Evolutionary conservation across 2,888 invertebrate species (phyloP).

Genomic region (Actias luna): DNA sequence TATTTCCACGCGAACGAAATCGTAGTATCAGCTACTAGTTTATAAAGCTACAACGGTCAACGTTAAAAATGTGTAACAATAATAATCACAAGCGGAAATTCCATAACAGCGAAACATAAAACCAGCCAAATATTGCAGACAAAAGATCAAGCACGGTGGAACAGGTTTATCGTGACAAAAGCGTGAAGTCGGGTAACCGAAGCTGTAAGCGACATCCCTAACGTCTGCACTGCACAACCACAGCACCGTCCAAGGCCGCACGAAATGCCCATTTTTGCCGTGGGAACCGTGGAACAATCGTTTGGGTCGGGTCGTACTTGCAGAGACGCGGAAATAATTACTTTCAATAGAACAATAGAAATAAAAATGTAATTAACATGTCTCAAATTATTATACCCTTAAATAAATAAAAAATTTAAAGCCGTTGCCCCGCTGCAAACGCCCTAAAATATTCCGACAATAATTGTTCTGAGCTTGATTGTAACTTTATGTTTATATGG

Average conservation of each 20-base stretch:
- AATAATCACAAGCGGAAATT: not conserved
- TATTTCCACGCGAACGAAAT: no score
- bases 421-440: no score
- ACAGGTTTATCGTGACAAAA: constrained; percentile 18
- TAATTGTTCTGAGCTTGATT: no score
- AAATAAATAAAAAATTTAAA: no score
- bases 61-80: not conserved
- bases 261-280: constrained; percentile 28
- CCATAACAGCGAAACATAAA: not conserved
- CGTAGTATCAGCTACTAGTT: no score
- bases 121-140: constrained; percentile 5
- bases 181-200: not conserved
- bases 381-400: not conserved
- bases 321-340: not conserved
- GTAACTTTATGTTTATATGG: no score
- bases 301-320: constrained; percentile 15
- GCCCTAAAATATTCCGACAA: no score
- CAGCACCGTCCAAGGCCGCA: constrained; percentile 32
- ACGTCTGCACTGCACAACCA: no score
- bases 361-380: not conserved
- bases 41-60: not conserved
- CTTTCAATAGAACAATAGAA: not conserved
- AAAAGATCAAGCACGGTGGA: not conserved
- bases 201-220: constrained; percentile 13
- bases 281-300: constrained; percentile 33